Percentiles rank a stretch among this genome's conserved stretches.
These are phyloP conservation scores for Drosophila tripunctata DNA, from an alignment of 2,888 invertebrate genomes.

Conservation along the genomic window DNA sequence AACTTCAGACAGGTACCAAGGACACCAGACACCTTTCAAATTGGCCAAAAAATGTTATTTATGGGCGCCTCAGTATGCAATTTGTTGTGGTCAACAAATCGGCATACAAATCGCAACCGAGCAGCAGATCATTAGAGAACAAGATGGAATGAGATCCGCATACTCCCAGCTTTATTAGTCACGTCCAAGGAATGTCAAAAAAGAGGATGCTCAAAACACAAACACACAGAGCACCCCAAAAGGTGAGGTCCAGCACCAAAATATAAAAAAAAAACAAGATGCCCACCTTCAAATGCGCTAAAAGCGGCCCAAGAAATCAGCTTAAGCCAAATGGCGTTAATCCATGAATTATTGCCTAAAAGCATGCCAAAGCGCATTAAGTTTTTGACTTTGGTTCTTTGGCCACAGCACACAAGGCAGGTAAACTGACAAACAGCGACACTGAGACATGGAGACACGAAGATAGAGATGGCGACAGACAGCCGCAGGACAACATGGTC, in stretches of 20 bases:
- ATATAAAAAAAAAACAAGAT: neutral
- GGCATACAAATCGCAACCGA: slow-evolving; percentile 65
- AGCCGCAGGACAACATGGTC: slow-evolving; percentile 25
- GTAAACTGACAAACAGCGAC: slow-evolving; percentile 26
- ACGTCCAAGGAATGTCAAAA: slow-evolving; percentile 70
- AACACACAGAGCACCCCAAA: slow-evolving; percentile 35
- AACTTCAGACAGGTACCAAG: slow-evolving; percentile 46
- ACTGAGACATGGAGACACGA: slow-evolving; percentile 10
- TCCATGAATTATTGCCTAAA: slow-evolving; percentile 83
- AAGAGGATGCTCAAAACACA: slow-evolving; percentile 23
- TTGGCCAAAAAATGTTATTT: slow-evolving; percentile 62
- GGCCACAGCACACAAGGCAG: slow-evolving; percentile 28
- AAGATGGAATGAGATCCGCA: slow-evolving; percentile 16
- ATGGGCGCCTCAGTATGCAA: slow-evolving; percentile 69
- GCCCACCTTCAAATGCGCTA: slow-evolving; percentile 46
- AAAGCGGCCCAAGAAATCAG: slow-evolving; percentile 70
- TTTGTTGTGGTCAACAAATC: slow-evolving; percentile 80
- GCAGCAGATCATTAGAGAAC: slow-evolving; percentile 66
- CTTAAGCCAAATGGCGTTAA: slow-evolving; percentile 82
- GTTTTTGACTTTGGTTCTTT: slow-evolving; percentile 62
- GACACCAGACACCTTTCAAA: slow-evolving; percentile 37
- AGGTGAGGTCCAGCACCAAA: slow-evolving; percentile 63
- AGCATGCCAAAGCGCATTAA: slow-evolving; percentile 83
- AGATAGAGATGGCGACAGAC: slow-evolving; percentile 9
- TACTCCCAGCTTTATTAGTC: slow-evolving; percentile 66